Base-by-base conservation (phyloP, 2,888 invertebrate species). In the Quadroppia sp. region DNA sequence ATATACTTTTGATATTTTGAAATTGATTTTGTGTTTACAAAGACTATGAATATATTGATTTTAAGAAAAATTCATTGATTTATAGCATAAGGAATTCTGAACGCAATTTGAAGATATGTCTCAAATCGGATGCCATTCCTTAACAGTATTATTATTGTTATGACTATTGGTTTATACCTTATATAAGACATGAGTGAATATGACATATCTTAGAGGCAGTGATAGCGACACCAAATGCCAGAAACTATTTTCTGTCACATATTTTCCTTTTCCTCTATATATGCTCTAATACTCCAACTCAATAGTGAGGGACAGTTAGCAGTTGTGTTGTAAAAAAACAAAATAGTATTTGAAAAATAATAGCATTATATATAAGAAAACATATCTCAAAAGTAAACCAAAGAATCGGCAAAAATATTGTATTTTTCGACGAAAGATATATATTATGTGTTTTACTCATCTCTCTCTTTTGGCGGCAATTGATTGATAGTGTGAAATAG, bases 401-500 rank as follows among this genome's bases (percentile, higher is more conserved):
- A 36, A 36, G 36, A 15, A 17, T 6, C 15, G 15, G 15, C 15
- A 45, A 15, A 45, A 45, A 45, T 45, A 45, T 45, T 45, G 36
- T 36, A 36, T 36, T 36, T 36, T 36, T 36, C 4, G 9, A 36
- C 4, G 36, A 36, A 9, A 36, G 36, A 36, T 7, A 36, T 36
- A 36, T 36, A 36, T 36, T 4, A 36, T 36, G 36, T 36, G 36
- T 36, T 36, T 36, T 4, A 9, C 36, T 36, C 36, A 36, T n/a
- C n/a, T n/a, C n/a, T n/a, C n/a, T n/a, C n/a, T n/a, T n/a, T n/a
- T n/a, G 45, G 45, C 20, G 23, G 23, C 32, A 15, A 23, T 30
- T 32, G 32, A 61, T 61, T 59, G 59, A 59, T 59, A 20, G 50
- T n/a, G 28, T 67, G 42, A 67, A 67, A 67, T 67, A 67, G 67